A percentile compares a stretch with the other conserved stretches of the same genome.
These are phyloP conservation scores for Byasa hedistus DNA, from an alignment of 2,888 invertebrate species.

Conservation along the genomic window DNA sequence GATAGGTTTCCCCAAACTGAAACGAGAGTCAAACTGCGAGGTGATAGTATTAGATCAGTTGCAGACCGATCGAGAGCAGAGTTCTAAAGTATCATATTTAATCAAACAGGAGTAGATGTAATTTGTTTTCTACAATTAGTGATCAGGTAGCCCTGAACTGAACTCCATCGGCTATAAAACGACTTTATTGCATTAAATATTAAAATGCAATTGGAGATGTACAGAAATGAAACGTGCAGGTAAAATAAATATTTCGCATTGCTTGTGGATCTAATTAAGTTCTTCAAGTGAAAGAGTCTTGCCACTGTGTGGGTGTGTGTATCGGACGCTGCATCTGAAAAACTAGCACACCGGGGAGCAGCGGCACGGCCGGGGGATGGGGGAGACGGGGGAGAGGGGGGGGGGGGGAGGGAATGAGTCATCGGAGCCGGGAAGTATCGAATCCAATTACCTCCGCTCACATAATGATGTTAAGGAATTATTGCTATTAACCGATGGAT, in stretches of 20 bases:
- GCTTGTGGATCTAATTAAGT: conserved; percentile 22
- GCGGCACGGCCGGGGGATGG: not conserved
- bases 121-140: too few species aligned
- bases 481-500: conserved; percentile 42
- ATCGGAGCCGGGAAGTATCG: conserved; percentile 38
- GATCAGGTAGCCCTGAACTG: too few species aligned
- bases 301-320: conserved; percentile 10
- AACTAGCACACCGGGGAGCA: conserved; percentile 21
- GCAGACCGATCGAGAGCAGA: too few species aligned
- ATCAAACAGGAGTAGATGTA: too few species aligned
- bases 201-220: too few species aligned
- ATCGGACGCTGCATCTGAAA: conserved; percentile 29
- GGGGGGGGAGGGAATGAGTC: conserved; percentile 27
- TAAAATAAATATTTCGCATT: conserved; percentile 15
- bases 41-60: too few species aligned
- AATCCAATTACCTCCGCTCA: conserved; percentile 52
- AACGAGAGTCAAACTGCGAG: too few species aligned
- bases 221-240: too few species aligned
- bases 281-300: conserved; percentile 23
- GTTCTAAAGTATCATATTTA: too few species aligned
- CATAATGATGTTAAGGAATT: conserved; percentile 55
- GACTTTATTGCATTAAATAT: too few species aligned
- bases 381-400: not conserved
- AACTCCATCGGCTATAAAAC: too few species aligned
- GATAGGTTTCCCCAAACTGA: too few species aligned